Evolutionary conservation across 2,113 vertebrate genomes (phyloP), one percentile per base, ranked within the genome.

Genomic region (Ivindomyrus marchei): DNA sequence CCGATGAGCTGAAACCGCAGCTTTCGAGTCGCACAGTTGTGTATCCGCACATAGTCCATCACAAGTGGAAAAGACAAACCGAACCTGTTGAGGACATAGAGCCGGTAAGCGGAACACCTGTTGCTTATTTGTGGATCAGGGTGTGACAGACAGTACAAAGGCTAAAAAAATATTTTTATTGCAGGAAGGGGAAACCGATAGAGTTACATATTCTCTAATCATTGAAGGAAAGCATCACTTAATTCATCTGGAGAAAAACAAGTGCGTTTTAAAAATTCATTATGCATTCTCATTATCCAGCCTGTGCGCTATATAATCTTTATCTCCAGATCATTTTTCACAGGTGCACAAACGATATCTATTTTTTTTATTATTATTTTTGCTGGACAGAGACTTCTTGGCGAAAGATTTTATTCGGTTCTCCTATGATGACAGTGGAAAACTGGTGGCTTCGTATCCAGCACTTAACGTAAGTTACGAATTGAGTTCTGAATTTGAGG

Each of bases 181-280:
- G 83, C 89, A 87, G 46, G 91, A 87, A 50, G 6, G 52, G 90
- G 58, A 92, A 84, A 4, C 94, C 0, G 94, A 95, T 0, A 90
- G 27, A 1, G 0, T 95, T n/a, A 93, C 91, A 1, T 96, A 95
- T 90, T 89, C 85, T 1, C 49, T 96, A 5, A 83, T 31, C 6
- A 95, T 96, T n/a, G 93, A 95, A 74, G 87, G 93, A 89, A 92
- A 47, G 45, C 88, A 85, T 10, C 94, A 93, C 31, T 0, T 93
- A 3, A 39, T 96, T 50, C 93, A 94, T 70, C 91, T 96, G 10
- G 90, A 93, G 88, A 93, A 89, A 45, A 96, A 96, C 94, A 95
- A 90, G 96, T 96, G 91, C 24, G 21, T 83, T 39, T 27, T 53
- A 24, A 70, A 70, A 70, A 70, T 4, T 13, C 10, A 70, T 13